A percentile compares a stretch with the other conserved stretches of the same genome.
Conservation (phyloP, 2,113 vertebrate genomes). For the Ameiurus melas region DNA sequence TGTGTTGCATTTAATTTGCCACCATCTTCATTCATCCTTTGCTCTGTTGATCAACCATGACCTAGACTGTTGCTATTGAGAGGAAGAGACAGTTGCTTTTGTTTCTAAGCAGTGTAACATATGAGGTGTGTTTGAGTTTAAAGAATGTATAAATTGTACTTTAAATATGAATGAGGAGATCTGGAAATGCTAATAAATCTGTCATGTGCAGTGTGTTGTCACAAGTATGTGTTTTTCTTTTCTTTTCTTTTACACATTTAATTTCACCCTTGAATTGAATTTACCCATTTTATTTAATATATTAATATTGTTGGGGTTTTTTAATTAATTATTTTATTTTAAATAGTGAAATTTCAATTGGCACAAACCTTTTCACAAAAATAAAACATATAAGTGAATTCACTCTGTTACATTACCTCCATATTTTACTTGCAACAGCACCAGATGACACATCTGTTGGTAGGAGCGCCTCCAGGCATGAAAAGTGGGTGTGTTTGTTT, state of each 20-base stretch:
- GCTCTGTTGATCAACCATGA: neutral
- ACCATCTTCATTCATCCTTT: conserved; percentile 2
- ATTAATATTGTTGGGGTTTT: no score
- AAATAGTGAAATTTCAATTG: neutral
- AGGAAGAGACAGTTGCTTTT: neutral
- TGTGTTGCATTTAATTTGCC: conserved; percentile 12
- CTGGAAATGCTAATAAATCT: conserved; percentile 62
- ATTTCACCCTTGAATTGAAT: neutral
- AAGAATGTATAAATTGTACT: conserved; percentile 33
- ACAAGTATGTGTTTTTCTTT: neutral
- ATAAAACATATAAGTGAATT: neutral
- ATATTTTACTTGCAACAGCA: neutral
- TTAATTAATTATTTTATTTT: neutral
- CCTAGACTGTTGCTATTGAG: conserved; percentile 38
- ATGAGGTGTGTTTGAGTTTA: neutral
- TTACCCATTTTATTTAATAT: no score
- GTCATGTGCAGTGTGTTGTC: conserved; percentile 40
- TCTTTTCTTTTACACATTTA: neutral
- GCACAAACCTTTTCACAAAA: neutral
- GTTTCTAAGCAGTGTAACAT: conserved; percentile 8
- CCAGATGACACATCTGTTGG: neutral
- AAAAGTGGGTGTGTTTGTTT: neutral
- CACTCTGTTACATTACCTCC: neutral
- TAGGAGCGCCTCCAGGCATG: neutral
- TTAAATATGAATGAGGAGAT: conserved; percentile 22